phyloP scores from a whole-genome alignment of 1,140 invertebrate genomes.

The Pygmarrhopalites habei region DNA sequence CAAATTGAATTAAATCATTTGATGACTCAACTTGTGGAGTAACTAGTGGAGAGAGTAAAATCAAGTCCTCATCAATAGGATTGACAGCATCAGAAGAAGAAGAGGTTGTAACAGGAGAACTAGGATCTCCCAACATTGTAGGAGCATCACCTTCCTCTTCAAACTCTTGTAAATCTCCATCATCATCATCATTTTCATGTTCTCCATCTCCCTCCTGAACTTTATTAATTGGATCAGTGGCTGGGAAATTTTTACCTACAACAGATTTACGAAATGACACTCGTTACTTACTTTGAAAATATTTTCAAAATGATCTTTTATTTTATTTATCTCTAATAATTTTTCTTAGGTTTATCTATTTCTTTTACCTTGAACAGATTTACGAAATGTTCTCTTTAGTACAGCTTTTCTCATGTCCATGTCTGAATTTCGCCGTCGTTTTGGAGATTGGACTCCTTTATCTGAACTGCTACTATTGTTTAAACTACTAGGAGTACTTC shows the following conservation, averaged over 20 bases:
- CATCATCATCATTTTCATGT: neutral
- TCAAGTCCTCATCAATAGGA: neutral
- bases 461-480: too few relatives aligned
- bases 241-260: too few relatives aligned
- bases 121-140: neutral
- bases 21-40: too few relatives aligned
- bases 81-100: neutral
- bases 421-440: neutral
- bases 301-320: too few relatives aligned
- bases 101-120: neutral
- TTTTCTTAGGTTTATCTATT: too few relatives aligned
- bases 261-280: too few relatives aligned
- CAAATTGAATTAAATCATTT: too few relatives aligned
- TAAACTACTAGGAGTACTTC: too few relatives aligned
- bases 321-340: too few relatives aligned
- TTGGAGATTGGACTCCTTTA: neutral
- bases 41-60: too few relatives aligned
- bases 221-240: neutral
- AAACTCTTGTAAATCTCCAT: neutral
- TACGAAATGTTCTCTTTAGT: neutral
- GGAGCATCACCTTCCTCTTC: neutral
- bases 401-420: neutral
- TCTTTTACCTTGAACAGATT: slow-evolving; percentile 2
- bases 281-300: too few relatives aligned
- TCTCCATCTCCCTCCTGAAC: neutral